Evolutionary conservation across 1,140 invertebrate genomes (phyloP), one percentile per base, ranked within the genome.

Genomic region (Drosophila ficusphila): DNA sequence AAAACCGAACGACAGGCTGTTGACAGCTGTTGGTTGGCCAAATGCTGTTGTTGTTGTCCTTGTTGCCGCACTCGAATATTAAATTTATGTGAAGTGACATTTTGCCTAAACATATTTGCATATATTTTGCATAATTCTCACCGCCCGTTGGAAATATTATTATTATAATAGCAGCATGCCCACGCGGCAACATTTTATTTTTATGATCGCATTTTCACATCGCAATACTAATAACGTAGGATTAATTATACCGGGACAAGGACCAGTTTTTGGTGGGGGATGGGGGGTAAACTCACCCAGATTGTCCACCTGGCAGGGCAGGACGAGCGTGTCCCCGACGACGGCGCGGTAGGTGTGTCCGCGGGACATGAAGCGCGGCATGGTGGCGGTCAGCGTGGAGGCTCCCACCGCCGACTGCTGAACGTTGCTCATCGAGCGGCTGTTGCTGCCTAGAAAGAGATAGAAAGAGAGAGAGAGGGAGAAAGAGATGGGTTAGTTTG

Each of bases 271-370:
- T n/a, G n/a, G n/a, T n/a, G n/a, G n/a, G n/a, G n/a, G n/a, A n/a
- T n/a, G 5, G 6, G 14, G 7, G 8, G 14, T 58, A 29, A 46
- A 72, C 94, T 95, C 91, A 96, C 95, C 95, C 67, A 96, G 92
- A 91, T 96, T 95, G 69, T 96, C 94, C 11, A 96, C 95, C 92
- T 96, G 94, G 77, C 95, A 96, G 8, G 95, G 95, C 64, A 96
- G 91, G 7, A 95, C 93, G 4, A 96, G 92, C 0, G 94, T 96
- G 81, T 96, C 95, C 19, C 95, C 95, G 4, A 95, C 94, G 7
- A 96, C 95, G 0, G 94, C 95, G 58, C 95, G 92, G 92, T 95
- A 96, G 23, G 94, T 96, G 76, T 95, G 95, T 0, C 95, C 94
- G 36, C 94, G 92, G 0, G 95, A 95, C n/a, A 95, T 78, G 77